Base-by-base conservation (phyloP, 1,140 invertebrate genomes). In the Drosophila novamexicana region DNA sequence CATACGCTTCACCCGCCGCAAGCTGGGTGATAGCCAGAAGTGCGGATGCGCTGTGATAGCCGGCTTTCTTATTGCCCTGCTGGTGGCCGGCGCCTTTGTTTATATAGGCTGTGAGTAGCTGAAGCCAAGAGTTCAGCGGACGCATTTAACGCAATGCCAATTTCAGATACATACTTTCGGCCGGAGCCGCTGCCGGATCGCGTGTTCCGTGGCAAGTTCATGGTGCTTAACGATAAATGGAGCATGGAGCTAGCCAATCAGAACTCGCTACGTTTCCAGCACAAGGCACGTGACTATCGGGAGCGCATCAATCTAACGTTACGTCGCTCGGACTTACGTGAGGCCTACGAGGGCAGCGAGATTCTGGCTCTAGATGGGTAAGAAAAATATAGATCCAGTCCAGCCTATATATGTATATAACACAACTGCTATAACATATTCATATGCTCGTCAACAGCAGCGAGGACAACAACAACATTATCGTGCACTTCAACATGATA, bases 11-110 rank as follows among this genome's bases (percentile, higher is more conserved):
- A 97, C 96, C 3, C 94, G 96, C 42, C 95, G 96, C 77, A 97
- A 97, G 92, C 92, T 97, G 16, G 96, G 96, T 68, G 94, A 95
- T 16, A 95, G 96, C 71, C 96, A 96, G 91, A 94, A 96, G 77
- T 96, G 96, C 63, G 97, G 96, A 68, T 97, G 97, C 91, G 97
- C 96, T 81, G 95, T 97, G 29, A 94, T 97, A 29, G 96, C 97
- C 9, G 96, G 95, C 5, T 95, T 98, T 81, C 94, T 98, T 1
- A 94, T 98, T 54, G 95, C 97, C 58, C 93, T 97, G 0, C 94
- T 98, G 9, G 94, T 97, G 37, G 95, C 96, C 32, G 96, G 96
- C 10, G 94, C 96, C 44, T 95, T 96, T 49, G 96, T 98, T 58
- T 98, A 98, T 92, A 94, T 97, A 79, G 97, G 96, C 93, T 97